Conservation (phyloP, 2,888 invertebrate genomes). For the Podabrus alpinus region DNA sequence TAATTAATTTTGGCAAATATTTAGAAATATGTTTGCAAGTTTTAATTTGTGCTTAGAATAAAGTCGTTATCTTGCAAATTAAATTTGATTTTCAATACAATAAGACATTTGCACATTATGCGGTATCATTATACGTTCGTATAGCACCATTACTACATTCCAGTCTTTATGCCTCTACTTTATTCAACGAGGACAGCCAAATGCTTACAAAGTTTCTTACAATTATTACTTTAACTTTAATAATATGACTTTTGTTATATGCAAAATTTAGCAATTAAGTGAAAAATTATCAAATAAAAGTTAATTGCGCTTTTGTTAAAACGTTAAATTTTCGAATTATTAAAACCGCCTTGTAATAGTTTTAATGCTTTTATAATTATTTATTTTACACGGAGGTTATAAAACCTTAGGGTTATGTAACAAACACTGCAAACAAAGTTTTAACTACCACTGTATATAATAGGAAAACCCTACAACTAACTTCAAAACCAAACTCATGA, state of each 20-base stretch:
- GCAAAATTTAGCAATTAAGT: neutral
- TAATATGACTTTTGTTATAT: neutral
- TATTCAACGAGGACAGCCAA: neutral
- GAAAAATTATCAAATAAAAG: neutral
- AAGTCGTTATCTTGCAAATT: neutral
- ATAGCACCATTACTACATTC: neutral
- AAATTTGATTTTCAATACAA: neutral
- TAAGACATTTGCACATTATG: neutral
- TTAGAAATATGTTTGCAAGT: neutral
- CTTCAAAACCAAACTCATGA: neutral
- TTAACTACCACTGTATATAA: neutral
- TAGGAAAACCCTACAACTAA: neutral
- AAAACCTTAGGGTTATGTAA: neutral
- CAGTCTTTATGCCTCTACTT: neutral
- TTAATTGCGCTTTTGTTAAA: neutral
- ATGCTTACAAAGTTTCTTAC: constrained; percentile 1
- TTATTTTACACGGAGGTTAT: neutral
- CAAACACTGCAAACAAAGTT: neutral
- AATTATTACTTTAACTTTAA: neutral
- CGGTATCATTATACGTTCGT: neutral
- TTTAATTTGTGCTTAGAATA: neutral
- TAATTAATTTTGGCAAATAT: neutral
- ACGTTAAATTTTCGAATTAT: neutral
- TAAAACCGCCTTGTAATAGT: neutral
- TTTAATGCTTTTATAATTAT: neutral